Base-by-base conservation (phyloP, 2,888 invertebrate genomes). In the Melinaea menophilus region DNA sequence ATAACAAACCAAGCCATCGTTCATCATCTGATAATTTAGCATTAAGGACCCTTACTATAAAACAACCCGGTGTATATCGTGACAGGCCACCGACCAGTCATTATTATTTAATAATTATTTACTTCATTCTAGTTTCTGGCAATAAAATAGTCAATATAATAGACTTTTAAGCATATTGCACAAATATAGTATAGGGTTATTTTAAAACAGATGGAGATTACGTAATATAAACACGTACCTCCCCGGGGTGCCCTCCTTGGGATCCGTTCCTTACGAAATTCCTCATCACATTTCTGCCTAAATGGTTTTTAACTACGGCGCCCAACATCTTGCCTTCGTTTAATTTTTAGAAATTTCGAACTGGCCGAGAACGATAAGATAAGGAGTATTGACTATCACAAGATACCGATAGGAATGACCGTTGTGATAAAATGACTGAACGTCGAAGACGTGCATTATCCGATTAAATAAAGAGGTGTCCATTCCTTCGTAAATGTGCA, bases 181-280 rank as follows among this genome's bases (percentile, higher is more conserved):
- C 31, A 31, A 22, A 31, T 31, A 7, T 51, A 7, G 9, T 22
- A 9, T 51, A 31, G 51, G 31, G 51, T 31, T 51, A 51, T 51
- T 31, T 5, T 48, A 22, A 48, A 22, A 51, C 11, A n/a, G 31
- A 2, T 7, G 31, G 31, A 31, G 9, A 31, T 51, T 51, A 51
- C 31, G 9, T 51, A 51, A 51, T 5, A 31, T 51, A 31, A 31
- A 41, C 31, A 73, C 84, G 72, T 68, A 89, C 90, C 83, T 87
- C 86, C 2, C 90, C 88, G 55, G 89, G 87, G 5, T 84, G 66
- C 1, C 88, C 88, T 7, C 90, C 90, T 68, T 84, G 76, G 2
- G 86, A 88, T 3, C 87, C 88, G 63, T 88, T 85, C 67, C 90
- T 85, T 4, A 88, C 69, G 56, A 80, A 76, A 54, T 68, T 85